Base-by-base conservation (phyloP, 2,797 vertebrate genomes). In the Typhlichthys eigenmanni region DNA sequence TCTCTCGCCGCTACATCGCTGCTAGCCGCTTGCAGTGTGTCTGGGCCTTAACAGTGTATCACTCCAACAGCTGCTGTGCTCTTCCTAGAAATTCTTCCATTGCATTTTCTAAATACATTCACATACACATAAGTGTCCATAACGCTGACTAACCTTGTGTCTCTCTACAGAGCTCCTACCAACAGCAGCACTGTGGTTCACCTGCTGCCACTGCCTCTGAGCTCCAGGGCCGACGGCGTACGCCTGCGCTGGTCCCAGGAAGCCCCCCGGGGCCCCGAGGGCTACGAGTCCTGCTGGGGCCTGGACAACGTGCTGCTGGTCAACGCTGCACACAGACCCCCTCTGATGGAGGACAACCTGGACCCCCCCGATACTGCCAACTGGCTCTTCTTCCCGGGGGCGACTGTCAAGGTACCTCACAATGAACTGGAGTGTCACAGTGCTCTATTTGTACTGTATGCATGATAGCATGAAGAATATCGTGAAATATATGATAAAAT, bases 371-470 rank as follows among this genome's bases (percentile, higher is more conserved):
- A 99, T 90, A 99, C 98, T 0, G 95, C 94, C 80, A 99, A 99
- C 90, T 99, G 98, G 98, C 94, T 99, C 69, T 99, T 99, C 87
- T 99, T 98, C 76, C 98, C 98, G 17, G 98, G 97, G 71, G 97
- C 98, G 58, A 98, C 94, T 0, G 88, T 99, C 60, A 99, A 99
- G 96, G 98, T 98, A 82, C 10, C n/a, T 2, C 2, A n/a, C 60
- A 19, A 53, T 14, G 16, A 12, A 55, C 32, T 5, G 6, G 13
- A 5, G 5, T 54, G 19, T 29, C 13, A 12, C 11, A 43, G 9
- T 43, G 38, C 38, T 43, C 38, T 43, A 43, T 43, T 43, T 10
- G 1, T 43, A 43, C 7, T 43, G 38, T 43, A 43, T 29, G 38
- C 0, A 43, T 43, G 38, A 43, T 8, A 9, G 38, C 6, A 38